Percentiles rank a stretch among this genome's conserved stretches.
Evolutionary conservation across 2,888 invertebrate genomes (phyloP).

Genomic region (Euproctis similis): DNA sequence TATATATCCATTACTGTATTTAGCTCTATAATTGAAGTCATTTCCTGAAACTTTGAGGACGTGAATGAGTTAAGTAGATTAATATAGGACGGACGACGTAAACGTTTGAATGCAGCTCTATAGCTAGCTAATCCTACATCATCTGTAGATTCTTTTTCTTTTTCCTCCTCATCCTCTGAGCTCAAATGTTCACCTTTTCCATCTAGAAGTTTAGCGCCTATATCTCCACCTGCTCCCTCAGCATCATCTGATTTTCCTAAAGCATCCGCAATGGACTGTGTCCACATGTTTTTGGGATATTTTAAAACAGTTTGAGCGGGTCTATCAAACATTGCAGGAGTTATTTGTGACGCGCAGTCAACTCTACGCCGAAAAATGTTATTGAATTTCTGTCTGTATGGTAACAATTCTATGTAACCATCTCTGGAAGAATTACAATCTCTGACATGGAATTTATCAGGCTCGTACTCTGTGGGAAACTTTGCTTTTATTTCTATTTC

Average conservation of each 20-base stretch:
- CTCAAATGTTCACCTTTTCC: constrained; percentile 25
- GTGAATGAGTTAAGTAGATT: constrained; percentile 49
- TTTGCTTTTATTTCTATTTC: constrained; percentile 81
- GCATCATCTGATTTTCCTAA: constrained; percentile 36
- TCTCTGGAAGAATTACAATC: constrained; percentile 77
- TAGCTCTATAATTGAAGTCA: constrained; percentile 54
- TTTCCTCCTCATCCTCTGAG: constrained; percentile 35
- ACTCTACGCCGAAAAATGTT: constrained; percentile 75
- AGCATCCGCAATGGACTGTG: constrained; percentile 75
- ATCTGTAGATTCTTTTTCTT: constrained; percentile 30
- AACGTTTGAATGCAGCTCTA: constrained; percentile 39
- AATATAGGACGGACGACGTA: constrained; percentile 56
- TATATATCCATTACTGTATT: constrained; percentile 78
- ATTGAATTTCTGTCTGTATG: constrained; percentile 72
- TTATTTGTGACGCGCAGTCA: constrained; percentile 75
- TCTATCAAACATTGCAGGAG: constrained; percentile 55
- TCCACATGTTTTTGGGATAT: constrained; percentile 81
- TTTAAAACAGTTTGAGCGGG: constrained; percentile 81
- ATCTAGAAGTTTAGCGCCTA: constrained; percentile 25
- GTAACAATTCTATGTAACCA: constrained; percentile 80
- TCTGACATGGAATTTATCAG: constrained; percentile 69
- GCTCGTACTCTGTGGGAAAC: constrained; percentile 70
- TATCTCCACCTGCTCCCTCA: constrained; percentile 47
- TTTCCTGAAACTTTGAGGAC: constrained; percentile 32
- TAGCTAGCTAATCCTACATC: constrained; percentile 47